phyloP scores from a whole-genome alignment of 2,113 vertebrate species.

The Catharus fuscescens region DNA sequence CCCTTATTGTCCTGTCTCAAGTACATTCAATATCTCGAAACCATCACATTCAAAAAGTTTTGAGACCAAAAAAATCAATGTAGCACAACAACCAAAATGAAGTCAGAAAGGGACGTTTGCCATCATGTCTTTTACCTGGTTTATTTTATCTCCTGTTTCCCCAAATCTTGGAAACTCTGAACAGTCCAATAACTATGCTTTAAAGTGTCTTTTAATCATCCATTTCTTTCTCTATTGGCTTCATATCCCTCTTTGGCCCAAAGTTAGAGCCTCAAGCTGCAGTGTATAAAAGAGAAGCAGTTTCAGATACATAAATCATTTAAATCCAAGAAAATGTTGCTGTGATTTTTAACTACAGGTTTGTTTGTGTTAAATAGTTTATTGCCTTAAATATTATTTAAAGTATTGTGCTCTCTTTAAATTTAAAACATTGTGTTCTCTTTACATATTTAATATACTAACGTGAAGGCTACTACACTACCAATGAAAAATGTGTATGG shows the following conservation, averaged over 20 bases:
- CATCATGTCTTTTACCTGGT: not conserved
- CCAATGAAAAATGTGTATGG: not conserved
- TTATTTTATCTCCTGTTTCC: not conserved
- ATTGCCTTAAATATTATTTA: not conserved
- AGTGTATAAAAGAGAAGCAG: not conserved
- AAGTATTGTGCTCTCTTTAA: not conserved
- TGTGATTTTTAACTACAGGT: not conserved
- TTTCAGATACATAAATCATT: not conserved
- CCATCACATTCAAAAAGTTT: not conserved
- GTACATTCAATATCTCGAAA: not conserved
- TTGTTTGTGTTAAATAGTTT: not conserved
- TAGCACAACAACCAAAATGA: not conserved
- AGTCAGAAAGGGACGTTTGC: not conserved
- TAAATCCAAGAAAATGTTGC: not conserved
- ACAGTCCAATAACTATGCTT: not conserved
- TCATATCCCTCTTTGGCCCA: not conserved
- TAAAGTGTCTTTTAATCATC: not conserved
- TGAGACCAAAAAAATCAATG: not conserved
- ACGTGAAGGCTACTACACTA: not conserved
- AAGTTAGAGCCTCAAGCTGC: not conserved
- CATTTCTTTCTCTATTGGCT: not conserved
- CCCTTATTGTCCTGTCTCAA: not conserved
- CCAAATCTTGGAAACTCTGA: not conserved
- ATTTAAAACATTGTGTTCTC: not conserved
- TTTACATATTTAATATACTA: not conserved